Evolutionary conservation across 2,888 invertebrate species (phyloP).

Genomic region (Cenopis cana): DNA sequence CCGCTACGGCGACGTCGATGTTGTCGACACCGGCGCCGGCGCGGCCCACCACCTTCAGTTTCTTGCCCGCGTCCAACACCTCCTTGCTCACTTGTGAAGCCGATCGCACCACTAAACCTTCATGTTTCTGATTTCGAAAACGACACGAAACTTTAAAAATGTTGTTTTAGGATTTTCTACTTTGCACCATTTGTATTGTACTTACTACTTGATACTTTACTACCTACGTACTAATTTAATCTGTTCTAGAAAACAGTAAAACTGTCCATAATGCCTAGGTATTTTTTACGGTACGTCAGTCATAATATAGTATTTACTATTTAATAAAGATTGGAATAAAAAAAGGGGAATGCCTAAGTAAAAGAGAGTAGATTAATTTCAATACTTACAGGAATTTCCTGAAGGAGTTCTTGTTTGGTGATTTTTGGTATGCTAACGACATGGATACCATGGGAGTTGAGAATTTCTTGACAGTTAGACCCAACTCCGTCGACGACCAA

Average conservation of each 20-base stretch:
- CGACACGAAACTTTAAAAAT: constrained; percentile 2
- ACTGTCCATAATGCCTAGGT: too few relatives aligned
- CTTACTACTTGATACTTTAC: too few relatives aligned
- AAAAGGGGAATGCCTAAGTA: too few relatives aligned
- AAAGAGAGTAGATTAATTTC: too few relatives aligned
- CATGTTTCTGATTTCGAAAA: constrained; percentile 89
- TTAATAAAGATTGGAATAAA: too few relatives aligned
- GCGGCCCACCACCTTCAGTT: constrained; percentile 95
- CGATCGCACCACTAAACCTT: constrained; percentile 96
- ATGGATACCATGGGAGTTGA: constrained; percentile 90
- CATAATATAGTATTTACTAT: too few relatives aligned
- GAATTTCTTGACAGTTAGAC: constrained; percentile 91
- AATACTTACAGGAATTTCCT: constrained; percentile 91
- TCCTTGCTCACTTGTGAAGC: constrained; percentile 97
- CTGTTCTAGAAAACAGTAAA: too few relatives aligned
- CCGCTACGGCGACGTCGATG: constrained; percentile 96
- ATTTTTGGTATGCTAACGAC: constrained; percentile 93
- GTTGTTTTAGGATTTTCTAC: background rate
- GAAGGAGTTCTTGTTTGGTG: constrained; percentile 90
- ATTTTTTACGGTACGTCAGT: too few relatives aligned
- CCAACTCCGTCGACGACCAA: constrained; percentile 98
- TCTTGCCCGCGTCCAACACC: constrained; percentile 90
- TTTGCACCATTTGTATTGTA: background rate
- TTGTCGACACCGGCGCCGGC: constrained; percentile 99
- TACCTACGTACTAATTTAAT: too few relatives aligned